Evolutionary conservation across 2,113 vertebrate species (phyloP).

Genomic region (Daubentonia madagascariensis): DNA sequence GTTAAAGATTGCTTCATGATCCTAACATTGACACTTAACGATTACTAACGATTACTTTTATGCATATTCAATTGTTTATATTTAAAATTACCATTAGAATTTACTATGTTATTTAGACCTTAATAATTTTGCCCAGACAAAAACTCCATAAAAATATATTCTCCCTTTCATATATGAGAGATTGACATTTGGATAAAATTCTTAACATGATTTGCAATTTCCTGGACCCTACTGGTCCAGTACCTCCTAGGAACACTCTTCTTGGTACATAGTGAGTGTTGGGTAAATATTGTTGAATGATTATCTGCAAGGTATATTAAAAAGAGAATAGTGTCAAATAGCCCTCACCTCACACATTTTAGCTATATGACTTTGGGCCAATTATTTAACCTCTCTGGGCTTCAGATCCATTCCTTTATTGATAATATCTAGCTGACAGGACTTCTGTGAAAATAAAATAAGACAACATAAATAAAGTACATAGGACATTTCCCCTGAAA

Average conservation of each 20-base stretch:
- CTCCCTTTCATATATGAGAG: not conserved
- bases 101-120: not conserved
- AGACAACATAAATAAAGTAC: conserved; percentile 20
- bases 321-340: not conserved
- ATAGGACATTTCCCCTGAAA: not conserved
- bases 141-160: not conserved
- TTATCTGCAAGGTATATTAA: not conserved
- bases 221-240: not conserved
- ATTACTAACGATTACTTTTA: not conserved
- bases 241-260: not conserved
- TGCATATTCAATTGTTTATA: not conserved
- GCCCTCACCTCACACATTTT: not conserved
- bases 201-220: not conserved
- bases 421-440: not conserved
- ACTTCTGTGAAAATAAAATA: conserved; percentile 15
- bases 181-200: not conserved
- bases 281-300: not conserved
- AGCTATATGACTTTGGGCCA: not conserved
- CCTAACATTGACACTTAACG: not conserved
- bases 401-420: conserved; percentile 17
- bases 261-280: not conserved
- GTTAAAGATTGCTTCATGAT: not conserved
- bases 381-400: not conserved
- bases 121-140: not conserved
- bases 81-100: not conserved